phyloP scores from a whole-genome alignment of 2,113 vertebrate genomes.

The Oreochromis niloticus region DNA sequence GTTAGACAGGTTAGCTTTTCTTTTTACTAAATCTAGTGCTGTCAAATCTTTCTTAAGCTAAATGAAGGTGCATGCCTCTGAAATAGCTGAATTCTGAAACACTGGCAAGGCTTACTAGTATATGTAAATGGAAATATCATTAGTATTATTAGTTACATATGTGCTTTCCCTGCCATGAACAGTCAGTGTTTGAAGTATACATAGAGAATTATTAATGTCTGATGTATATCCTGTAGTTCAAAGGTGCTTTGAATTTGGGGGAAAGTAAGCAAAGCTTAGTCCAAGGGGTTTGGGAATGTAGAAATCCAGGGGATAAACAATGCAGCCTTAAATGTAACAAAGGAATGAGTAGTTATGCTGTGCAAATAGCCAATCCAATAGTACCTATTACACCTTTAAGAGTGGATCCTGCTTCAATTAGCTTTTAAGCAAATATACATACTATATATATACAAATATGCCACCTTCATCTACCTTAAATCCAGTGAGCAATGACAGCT shows the following conservation, averaged over 20 bases:
- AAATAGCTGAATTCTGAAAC: neutral
- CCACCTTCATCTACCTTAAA: neutral
- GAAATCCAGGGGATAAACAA: neutral
- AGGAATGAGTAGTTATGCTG: neutral
- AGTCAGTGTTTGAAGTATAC: neutral
- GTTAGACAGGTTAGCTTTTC: neutral
- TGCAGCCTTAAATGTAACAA: neutral
- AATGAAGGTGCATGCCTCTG: neutral
- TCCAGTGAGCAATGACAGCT: constrained; percentile 6
- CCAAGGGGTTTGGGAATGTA: neutral
- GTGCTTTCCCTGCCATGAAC: neutral
- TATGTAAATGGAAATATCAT: neutral
- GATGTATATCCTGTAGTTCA: neutral
- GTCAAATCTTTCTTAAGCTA: neutral
- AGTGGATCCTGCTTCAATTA: neutral
- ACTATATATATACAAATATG: neutral
- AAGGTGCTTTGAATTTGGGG: neutral
- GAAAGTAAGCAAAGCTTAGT: neutral
- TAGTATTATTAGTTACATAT: neutral
- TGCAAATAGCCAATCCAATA: neutral
- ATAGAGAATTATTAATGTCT: neutral
- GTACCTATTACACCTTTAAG: neutral
- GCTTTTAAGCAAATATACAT: neutral
- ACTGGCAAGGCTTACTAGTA: neutral
- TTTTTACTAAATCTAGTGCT: neutral